Evolutionary conservation across 1,140 invertebrate genomes (phyloP).

Genomic region (Lerema accius): DNA sequence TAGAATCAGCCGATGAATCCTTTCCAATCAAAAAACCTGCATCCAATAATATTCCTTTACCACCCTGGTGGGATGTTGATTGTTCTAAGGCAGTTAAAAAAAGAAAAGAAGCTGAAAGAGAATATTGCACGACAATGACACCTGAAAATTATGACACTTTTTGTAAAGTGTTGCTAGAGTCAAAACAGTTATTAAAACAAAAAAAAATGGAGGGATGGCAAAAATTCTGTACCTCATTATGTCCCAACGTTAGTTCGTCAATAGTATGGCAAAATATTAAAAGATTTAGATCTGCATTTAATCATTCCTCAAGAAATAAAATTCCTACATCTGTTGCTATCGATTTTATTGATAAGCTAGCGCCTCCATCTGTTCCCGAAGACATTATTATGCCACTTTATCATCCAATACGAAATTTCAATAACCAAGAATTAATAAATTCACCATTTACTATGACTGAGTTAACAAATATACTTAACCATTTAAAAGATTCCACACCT

Average conservation of each 20-base stretch:
- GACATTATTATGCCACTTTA: slow-evolving; percentile 1
- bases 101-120: slow-evolving; percentile 38
- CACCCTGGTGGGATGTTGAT: slow-evolving; percentile 40
- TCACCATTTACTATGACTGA: slow-evolving; percentile 8
- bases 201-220: background rate
- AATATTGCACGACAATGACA: slow-evolving; percentile 12
- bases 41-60: slow-evolving; percentile 7
- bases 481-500: slow-evolving; percentile 11
- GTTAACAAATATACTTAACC: slow-evolving; percentile 1
- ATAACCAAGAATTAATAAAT: background rate
- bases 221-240: slow-evolving; percentile 12
- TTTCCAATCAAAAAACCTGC: slow-evolving; percentile 15
- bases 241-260: background rate
- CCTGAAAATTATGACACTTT: slow-evolving; percentile 28
- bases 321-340: too few relatives aligned
- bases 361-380: slow-evolving; percentile 6
- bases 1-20: slow-evolving; percentile 12
- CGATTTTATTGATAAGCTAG: background rate
- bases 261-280: slow-evolving; percentile 12
- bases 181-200: slow-evolving; percentile 2
- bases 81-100: slow-evolving; percentile 34
- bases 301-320: too few relatives aligned
- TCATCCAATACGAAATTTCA: background rate
- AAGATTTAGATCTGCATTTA: slow-evolving; percentile 1
- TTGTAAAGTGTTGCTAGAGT: background rate